These are phyloP conservation scores for Tangara arthus DNA, from an alignment of 2,797 vertebrate species.

Conservation along the genomic window DNA sequence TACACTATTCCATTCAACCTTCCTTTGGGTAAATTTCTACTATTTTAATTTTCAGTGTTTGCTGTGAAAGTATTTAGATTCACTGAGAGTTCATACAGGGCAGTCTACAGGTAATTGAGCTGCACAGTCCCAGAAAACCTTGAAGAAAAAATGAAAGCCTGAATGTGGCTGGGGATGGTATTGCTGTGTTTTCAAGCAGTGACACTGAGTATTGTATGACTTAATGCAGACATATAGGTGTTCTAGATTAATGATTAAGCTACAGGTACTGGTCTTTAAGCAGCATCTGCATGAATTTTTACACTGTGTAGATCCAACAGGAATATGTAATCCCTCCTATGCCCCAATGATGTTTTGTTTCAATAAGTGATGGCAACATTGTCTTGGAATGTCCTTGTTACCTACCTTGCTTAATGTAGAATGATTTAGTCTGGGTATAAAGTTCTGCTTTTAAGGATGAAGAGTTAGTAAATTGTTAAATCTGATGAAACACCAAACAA, in stretches of 20 bases:
- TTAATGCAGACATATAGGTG: background rate
- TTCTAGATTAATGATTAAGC: background rate
- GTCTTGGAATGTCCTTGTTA: background rate
- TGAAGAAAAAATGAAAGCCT: background rate
- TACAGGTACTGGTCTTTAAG: background rate
- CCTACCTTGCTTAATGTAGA: background rate
- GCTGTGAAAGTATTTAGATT: background rate
- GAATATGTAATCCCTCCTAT: background rate
- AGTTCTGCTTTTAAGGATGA: background rate
- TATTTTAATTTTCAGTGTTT: background rate
- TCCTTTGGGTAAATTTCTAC: background rate
- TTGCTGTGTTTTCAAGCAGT: background rate
- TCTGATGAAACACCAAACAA: background rate
- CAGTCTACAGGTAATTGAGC: background rate
- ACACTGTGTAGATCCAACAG: background rate
- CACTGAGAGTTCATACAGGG: background rate
- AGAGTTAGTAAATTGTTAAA: background rate
- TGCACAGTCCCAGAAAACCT: background rate
- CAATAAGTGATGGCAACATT: background rate
- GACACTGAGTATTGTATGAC: background rate
- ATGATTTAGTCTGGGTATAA: background rate
- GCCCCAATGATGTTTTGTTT: background rate
- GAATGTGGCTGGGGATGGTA: background rate
- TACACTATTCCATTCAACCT: background rate
- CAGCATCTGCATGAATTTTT: background rate